Base-by-base conservation (phyloP, 2,888 invertebrate species). In the Orthonychiurus folsomi region DNA sequence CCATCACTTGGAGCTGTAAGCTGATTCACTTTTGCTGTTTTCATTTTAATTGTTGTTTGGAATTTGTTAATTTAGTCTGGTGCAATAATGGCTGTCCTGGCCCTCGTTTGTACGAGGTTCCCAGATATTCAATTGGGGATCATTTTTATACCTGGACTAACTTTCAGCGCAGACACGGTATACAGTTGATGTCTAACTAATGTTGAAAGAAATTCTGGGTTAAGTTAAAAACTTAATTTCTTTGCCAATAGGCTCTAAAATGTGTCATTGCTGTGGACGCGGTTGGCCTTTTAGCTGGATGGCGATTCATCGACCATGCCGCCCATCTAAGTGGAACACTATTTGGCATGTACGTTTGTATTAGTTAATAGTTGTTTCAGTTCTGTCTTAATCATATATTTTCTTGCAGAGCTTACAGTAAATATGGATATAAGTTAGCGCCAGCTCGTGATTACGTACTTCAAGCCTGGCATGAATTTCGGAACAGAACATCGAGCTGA, bases 271-370 rank as follows among this genome's bases (percentile, higher is more conserved):
- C 85, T 12, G 77, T 97, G 61, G 97, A 99, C 77, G 76, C 86
- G 23, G 82, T 86, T 25, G 96, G 97, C 26, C 82, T 93, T 52
- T 61, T 93, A 5, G 76, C 91, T 64, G 85, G 90, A 52, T 99
- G 95, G 93, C 86, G 84, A 76, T 83, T 92, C 73, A 91, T 99
- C 75, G 99, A 99, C 77, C 97, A 99, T 78, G 96, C 96, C 1
- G 96, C 94, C n/a, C 97, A 99, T 85, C 83, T 99, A 68, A 94
- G 95, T 21, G 97, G 97, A 37, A 88, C 89, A 52, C 75, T 89
- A 50, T 91, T 88, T 79, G 97, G 97, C 81, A 83, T 96, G 89
- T 91, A 81, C 83, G 86, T 80, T 69, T 50, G 5, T 25, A 25
- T 56, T 37, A 25, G 2, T 15, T 47, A 21, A 61, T 3, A 5